Base-by-base conservation (phyloP, 2,888 invertebrate species). In the Cataglyphis cursor region DNA sequence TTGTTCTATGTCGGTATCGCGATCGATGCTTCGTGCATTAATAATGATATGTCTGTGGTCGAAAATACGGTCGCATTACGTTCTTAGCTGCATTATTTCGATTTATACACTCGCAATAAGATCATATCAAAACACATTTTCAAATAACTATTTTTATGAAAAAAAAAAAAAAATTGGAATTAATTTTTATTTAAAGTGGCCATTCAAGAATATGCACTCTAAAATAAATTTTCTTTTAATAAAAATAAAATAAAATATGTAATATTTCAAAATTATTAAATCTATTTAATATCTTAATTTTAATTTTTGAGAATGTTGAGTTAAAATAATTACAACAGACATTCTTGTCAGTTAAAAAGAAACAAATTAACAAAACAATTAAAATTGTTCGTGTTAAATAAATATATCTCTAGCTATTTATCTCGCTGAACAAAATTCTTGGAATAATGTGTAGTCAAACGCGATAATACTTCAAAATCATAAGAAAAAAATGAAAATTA, bases 11-110 rank as follows among this genome's bases (percentile, higher is more conserved):
- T 66, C 28, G 31, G 74, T 74, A 66, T 66, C n/a, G 10, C 48
- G 35, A 75, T 75, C 74, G 48, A 75, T 75, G 10, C 48, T 35
- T 64, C 48, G 38, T 76, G 28, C 76, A 76, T 76, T 66, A 57
- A 54, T 76, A 76, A 76, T 65, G 54, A 57, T 41, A 65, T 15
- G 51, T 38, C 28, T 41, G 15, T 57, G 76, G 38, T 76, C 15
- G 57, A 76, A 76, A 66, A 57, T 41, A 38, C 31, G 54, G 10
- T 76, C n/a, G 66, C 54, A 28, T 66, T 76, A 54, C 28, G n/a
- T 57, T 66, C 54, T 66, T 66, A 54, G 3, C 48, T 51, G 15
- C 31, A 3, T 61, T 44, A 61, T 64, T 75, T 75, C 48, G 6
- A 51, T 66, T 28, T 41, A 66, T 18, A 21, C 41, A 35, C 12